Base-by-base conservation (phyloP, 2,888 invertebrate genomes). In the Nipponacmea schrenckii region DNA sequence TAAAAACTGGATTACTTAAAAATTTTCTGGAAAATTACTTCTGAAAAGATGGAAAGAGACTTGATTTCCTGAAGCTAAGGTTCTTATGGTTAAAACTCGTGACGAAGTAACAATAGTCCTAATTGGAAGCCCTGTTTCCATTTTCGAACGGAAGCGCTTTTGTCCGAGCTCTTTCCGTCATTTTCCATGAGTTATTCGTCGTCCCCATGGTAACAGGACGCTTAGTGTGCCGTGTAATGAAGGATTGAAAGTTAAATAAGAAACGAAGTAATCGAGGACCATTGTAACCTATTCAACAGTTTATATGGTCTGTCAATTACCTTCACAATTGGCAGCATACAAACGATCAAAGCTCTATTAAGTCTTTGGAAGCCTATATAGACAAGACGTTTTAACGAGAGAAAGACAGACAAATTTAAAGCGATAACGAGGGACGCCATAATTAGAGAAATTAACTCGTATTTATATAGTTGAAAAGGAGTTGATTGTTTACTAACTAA, bases 231-330 rank as follows among this genome's bases (percentile, higher is more conserved):
- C 24, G 20, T 56, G 56, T 56, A 24, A 56, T 56, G 56, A 56
- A 56, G 56, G 24, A 20, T 56, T 14, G 20, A 15, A 56, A 56
- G 56, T 24, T 56, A 56, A 56, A 20, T 14, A 56, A 20, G 12
- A 24, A 24, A 12, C 20, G 24, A 20, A 5, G 56, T 56, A 56
- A 56, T 56, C 24, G 56, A 56, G 56, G 56, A 56, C 56, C 56
- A 56, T 56, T 56, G 56, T 56, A 24, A 56, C 24, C 20, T 24
- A 56, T 24, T 24, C 24, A 56, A 56, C 56, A 56, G 56, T 56
- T 56, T 56, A 56, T 56, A 56, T 24, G 56, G 20, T 56, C 20
- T 14, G 56, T 24, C 56, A 56, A 56, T 56, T 56, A 56, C 56
- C 24, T 56, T 10, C 24, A 2, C 20, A 56, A 56, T 56, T 56